phyloP scores from a whole-genome alignment of 2,888 invertebrate species.

The Stomorhina lunata region DNA sequence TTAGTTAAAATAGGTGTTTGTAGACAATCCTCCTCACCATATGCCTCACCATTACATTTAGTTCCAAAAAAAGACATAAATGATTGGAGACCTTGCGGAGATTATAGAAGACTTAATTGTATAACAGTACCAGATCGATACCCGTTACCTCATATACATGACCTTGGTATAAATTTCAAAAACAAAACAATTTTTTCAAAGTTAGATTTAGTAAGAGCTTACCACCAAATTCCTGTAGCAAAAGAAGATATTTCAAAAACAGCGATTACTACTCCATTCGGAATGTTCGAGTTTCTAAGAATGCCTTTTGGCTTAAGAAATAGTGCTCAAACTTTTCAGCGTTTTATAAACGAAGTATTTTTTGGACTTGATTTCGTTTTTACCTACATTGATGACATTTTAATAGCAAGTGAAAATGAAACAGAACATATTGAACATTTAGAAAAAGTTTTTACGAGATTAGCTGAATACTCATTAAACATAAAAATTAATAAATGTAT shows the following conservation, averaged over 20 bases:
- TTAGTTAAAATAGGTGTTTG: too few species aligned
- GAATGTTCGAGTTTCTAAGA: constrained; percentile 1
- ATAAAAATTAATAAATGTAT: not conserved
- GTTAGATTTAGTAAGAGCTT: not conserved
- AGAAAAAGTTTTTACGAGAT: not conserved
- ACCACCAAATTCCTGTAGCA: not conserved
- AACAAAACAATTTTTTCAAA: not conserved
- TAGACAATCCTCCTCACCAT: not conserved
- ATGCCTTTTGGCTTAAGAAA: too few species aligned
- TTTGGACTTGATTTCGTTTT: constrained; percentile 4
- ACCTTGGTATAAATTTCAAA: not conserved
- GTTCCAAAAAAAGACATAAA: not conserved
- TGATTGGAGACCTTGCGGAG: not conserved
- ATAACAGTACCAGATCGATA: not conserved
- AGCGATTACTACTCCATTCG: not conserved
- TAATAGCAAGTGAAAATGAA: not conserved
- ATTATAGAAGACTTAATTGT: not conserved
- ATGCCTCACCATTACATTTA: not conserved
- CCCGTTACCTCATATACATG: constrained; percentile 4
- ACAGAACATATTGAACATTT: not conserved
- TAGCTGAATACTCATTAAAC: not conserved
- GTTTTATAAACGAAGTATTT: not conserved
- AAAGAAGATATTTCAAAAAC: not conserved
- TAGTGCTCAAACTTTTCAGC: constrained; percentile 3
- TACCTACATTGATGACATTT: not conserved